Evolutionary conservation across 2,797 vertebrate genomes (phyloP), one percentile per base, ranked within the genome.

Genomic region (Huso huso): DNA sequence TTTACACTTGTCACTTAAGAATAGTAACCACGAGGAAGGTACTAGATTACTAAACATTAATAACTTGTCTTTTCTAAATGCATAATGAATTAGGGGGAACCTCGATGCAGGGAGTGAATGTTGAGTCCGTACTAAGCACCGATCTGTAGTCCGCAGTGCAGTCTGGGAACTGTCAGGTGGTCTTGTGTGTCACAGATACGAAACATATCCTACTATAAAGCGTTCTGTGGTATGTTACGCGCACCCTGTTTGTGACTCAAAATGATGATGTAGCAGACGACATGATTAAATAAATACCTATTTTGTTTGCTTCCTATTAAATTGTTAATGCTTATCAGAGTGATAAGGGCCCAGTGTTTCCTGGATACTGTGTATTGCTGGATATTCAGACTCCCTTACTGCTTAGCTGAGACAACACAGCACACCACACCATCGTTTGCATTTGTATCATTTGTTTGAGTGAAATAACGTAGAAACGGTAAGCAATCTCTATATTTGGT

Each of bases 121-220:
- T 37, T 5, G 3, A 37, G 0, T 37, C 37, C 3, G 37, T 37
- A 37, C 37, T 37, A 37, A 37, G 3, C 37, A 37, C 37, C 37
- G 37, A 37, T 4, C 37, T 8, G 49, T 10, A 11, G 66, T 74
- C 82, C 81, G 86, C 83, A 83, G 80, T 84, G 84, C 81, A 82
- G 84, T 75, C 79, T 83, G 81, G 82, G 82, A 87, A 74, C 82
- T 87, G 85, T 83, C 80, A 82, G 59, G 59, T 66, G 61, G 63
- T 49, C 53, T 66, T 80, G 69, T 69, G 64, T 68, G 62, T 57
- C 57, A 51, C 63, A 51, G 68, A 50, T 68, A 48, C 37, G 37
- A 37, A 37, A 37, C 48, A 51, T 37, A 37, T 37, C 10, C 12
- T 18, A 18, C 18, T 1, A 18, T 18, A 18, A 12, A 12, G 55